phyloP scores from a whole-genome alignment of 2,888 invertebrate species.

The Hartigia nigra region DNA sequence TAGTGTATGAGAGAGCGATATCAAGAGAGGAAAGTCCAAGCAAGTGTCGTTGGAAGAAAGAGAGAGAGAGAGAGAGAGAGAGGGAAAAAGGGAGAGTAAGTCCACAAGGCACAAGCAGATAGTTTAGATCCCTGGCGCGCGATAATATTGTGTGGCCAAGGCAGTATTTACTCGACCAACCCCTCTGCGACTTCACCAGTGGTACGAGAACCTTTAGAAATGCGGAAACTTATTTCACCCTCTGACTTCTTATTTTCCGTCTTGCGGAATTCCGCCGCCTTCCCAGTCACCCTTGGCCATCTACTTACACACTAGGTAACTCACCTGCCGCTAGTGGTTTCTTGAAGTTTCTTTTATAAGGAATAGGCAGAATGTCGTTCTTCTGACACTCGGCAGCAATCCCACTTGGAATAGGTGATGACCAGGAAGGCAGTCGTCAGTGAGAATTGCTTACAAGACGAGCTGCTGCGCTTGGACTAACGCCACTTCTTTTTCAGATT shows the following conservation, averaged over 20 bases:
- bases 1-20: not conserved
- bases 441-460: not conserved
- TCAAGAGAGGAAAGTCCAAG: not conserved
- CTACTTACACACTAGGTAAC: not conserved
- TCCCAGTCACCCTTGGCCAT: not conserved
- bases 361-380: not conserved
- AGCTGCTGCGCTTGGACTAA: not conserved
- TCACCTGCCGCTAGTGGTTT: not conserved
- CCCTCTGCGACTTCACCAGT: constrained; percentile 8
- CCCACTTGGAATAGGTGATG: not conserved
- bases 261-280: constrained; percentile 7
- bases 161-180: constrained; percentile 46
- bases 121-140: constrained; percentile 54
- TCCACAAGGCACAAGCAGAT: constrained; percentile 26
- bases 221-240: constrained; percentile 44
- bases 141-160: constrained; percentile 57
- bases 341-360: not conserved
- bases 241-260: constrained; percentile 16
- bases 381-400: not conserved
- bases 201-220: constrained; percentile 40
- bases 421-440: not conserved
- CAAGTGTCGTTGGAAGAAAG: not conserved
- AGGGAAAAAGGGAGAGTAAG: constrained; percentile 8
- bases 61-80: not conserved
- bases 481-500: not conserved